Base-by-base conservation (phyloP, 2,797 vertebrate species). In the Acanthopagrus latus region DNA sequence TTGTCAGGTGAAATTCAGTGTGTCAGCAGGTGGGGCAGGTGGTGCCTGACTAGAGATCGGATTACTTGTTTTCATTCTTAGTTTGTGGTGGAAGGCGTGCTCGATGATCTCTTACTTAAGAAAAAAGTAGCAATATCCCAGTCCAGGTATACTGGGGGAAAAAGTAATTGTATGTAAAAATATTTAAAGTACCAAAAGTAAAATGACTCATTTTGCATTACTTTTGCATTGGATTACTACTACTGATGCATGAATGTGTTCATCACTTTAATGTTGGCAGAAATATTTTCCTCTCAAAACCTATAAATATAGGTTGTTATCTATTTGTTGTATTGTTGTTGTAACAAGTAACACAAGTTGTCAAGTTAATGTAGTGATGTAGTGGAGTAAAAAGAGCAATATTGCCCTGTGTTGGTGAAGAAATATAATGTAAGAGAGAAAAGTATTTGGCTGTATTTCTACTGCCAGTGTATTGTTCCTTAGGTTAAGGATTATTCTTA, bases 1-100 rank as follows among this genome's bases (percentile, higher is more conserved):
- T 68, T 69, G 21, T 72, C 1, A 64, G 33, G 10, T 9, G 20
- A 62, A 68, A 74, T 65, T 69, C 41, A 70, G 29, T 12, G 16
- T 64, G 64, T 67, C 79, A 57, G 60, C 68, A 33, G 7, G 43
- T 58, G 1, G 1, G 7, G 9, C 16, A n/a, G 48, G 16, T 48
- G 63, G 25, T 1, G 8, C 54, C 21, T 20, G 54, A 71, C 48
- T 25, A 65, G 11, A 78, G 38, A 65, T 0, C 8, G 2, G 25
- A 65, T 12, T 27, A 16, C 23, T 72, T 0, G 0, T 67, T 55
- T 52, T 55, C n/a, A 27, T 64, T 71, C 29, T 60, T 41, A 51
- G 38, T 62, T 27, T 47, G n/a, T 16, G 13, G 0, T 46, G 1
- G 21, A 41, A 63, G 29, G 20, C 11, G 8, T 27, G 23, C 14